These are phyloP conservation scores for Otis tarda DNA, from an alignment of 2,113 vertebrate species.

Conservation along the genomic window DNA sequence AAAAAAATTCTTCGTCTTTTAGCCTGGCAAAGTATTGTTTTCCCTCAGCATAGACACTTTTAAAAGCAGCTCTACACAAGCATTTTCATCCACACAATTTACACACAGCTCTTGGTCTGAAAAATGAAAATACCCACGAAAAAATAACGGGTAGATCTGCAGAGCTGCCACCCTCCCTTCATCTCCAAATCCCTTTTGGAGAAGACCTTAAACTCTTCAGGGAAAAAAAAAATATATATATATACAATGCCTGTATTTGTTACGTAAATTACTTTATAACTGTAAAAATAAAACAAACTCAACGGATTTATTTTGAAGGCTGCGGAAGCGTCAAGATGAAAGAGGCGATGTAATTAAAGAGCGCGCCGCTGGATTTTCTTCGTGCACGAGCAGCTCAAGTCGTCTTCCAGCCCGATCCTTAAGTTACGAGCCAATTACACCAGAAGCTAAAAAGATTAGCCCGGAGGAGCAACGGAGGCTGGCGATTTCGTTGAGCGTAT, in stretches of 20 bases:
- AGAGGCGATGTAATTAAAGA: not conserved
- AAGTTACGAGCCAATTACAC: not conserved
- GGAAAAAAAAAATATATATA: not conserved
- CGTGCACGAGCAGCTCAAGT: not conserved
- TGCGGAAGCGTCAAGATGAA: not conserved
- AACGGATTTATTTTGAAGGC: not conserved
- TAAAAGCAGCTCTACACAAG: fast-evolving
- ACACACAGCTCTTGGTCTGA: not conserved
- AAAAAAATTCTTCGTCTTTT: not conserved
- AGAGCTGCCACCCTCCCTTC: not conserved
- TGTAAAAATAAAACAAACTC: not conserved
- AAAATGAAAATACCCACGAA: not conserved
- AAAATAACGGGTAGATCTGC: not conserved
- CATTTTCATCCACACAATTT: not conserved
- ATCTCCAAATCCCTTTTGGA: not conserved
- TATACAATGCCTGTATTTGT: not conserved
- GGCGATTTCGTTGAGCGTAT: not conserved
- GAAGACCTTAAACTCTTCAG: not conserved
- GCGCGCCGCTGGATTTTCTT: not conserved
- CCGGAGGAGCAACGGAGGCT: not conserved
- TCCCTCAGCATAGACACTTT: not conserved
- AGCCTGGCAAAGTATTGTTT: not conserved
- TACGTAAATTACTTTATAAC: not conserved
- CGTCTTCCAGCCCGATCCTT: not conserved
- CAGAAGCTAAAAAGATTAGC: not conserved